Evolutionary conservation across 2,888 invertebrate species (phyloP).

Genomic region (Chrysolina haemoptera): DNA sequence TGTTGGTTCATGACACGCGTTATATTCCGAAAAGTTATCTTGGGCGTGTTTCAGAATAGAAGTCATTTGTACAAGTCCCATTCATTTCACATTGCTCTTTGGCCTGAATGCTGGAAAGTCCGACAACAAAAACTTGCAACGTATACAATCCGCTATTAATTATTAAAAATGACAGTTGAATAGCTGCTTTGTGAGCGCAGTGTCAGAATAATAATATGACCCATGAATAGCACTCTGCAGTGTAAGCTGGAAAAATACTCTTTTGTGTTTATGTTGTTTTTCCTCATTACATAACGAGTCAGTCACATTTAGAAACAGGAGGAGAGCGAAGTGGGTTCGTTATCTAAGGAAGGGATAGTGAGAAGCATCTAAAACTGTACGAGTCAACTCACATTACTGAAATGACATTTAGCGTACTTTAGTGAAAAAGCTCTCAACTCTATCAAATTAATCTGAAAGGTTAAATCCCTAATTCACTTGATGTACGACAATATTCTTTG

Average conservation of each 20-base stretch:
- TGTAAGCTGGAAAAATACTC: constrained; percentile 8
- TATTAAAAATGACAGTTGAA: constrained; percentile 28
- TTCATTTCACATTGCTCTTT: neutral
- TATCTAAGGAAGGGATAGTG: no score
- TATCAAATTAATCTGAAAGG: no score
- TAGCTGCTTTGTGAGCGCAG: constrained; percentile 17
- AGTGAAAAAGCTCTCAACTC: no score
- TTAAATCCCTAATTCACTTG: no score
- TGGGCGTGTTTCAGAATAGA: no score
- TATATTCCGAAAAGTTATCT: no score
- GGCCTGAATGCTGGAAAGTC: constrained; percentile 7
- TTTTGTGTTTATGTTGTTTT: constrained; percentile 11
- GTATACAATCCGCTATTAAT: constrained; percentile 20
- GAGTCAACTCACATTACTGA: no score
- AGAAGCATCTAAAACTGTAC: no score
- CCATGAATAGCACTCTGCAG: constrained; percentile 18
- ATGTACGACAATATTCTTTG: no score
- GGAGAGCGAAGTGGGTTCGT: no score
- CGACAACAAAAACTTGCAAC: constrained; percentile 18
- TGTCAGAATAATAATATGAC: constrained; percentile 25
- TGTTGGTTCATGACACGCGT: no score
- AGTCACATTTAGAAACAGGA: neutral
- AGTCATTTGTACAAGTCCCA: neutral
- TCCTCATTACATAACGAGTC: constrained; percentile 7
- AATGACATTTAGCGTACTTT: no score